Evolutionary conservation across 2,888 invertebrate species (phyloP).

Genomic region (Carabus problematicus): DNA sequence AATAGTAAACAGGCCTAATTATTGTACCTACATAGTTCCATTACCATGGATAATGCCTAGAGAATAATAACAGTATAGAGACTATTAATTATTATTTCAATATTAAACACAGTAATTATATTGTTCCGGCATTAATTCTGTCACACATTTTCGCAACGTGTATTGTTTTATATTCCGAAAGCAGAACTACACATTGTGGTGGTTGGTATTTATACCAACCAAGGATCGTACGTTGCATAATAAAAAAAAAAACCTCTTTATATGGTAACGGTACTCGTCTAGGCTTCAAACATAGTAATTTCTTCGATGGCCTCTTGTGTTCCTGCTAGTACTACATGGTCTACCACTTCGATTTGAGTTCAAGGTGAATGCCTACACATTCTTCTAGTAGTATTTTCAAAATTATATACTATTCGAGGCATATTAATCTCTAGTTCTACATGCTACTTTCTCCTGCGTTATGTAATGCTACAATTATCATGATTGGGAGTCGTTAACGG

Average conservation of each 20-base stretch:
- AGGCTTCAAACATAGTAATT: conserved; percentile 11
- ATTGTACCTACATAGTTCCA: too few species aligned
- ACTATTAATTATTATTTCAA: too few species aligned
- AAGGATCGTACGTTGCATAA: conserved; percentile 7
- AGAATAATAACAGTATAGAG: too few species aligned
- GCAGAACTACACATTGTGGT: conserved; percentile 9
- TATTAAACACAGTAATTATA: conserved; percentile 5
- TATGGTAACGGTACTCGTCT: conserved; percentile 8
- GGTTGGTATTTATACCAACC: background rate
- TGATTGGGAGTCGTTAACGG: too few species aligned
- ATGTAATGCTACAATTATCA: background rate
- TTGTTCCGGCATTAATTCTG: conserved; percentile 13
- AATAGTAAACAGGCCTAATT: too few species aligned
- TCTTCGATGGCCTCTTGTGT: background rate
- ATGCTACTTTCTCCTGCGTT: conserved; percentile 11
- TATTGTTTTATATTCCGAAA: conserved; percentile 30
- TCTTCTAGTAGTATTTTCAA: too few species aligned
- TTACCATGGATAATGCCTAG: too few species aligned
- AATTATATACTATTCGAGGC: too few species aligned
- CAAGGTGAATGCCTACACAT: too few species aligned
- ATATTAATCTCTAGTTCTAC: background rate
- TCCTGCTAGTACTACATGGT: too few species aligned
- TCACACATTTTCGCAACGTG: conserved; percentile 16
- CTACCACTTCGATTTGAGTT: too few species aligned
- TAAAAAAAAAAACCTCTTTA: conserved; percentile 13